These are phyloP conservation scores for Coptotermes formosanus DNA, from an alignment of 1,140 invertebrate species.

Conservation along the genomic window DNA sequence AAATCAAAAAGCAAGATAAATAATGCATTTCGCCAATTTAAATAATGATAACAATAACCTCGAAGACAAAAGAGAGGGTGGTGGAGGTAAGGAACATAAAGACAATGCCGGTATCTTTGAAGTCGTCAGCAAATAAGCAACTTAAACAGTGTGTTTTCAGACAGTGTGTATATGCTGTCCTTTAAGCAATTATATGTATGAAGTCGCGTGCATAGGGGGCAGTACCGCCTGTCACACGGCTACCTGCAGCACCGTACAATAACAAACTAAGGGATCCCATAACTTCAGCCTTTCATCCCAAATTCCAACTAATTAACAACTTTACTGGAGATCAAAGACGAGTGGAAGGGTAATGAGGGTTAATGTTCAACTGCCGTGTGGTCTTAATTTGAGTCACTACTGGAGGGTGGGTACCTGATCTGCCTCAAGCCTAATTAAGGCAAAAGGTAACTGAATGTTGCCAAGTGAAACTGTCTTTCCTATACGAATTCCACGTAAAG, in stretches of 20 bases:
- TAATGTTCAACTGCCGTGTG: constrained; percentile 2
- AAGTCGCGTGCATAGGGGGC: not conserved
- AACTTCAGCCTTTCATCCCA: not conserved
- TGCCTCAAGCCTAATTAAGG: not conserved
- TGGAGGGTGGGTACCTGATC: not conserved
- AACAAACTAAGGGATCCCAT: constrained; percentile 1
- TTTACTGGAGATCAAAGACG: constrained; percentile 11
- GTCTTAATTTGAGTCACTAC: constrained; percentile 16
- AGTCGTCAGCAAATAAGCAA: not conserved
- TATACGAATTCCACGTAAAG: not conserved
- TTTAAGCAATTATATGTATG: not conserved
- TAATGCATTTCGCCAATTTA: no score
- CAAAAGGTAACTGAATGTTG: not conserved
- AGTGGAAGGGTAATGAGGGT: constrained; percentile 6
- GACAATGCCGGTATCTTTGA: no score
- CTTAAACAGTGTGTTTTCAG: not conserved
- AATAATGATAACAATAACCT: no score
- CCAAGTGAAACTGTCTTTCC: not conserved
- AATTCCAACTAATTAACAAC: constrained; percentile 19
- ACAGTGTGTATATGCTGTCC: not conserved
- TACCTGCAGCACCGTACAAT: not conserved
- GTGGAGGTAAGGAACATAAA: no score
- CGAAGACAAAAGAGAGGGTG: no score
- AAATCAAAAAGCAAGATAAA: no score
- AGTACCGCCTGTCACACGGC: not conserved